Percentiles rank a stretch among this genome's conserved stretches.
phyloP scores from a whole-genome alignment of 2,888 invertebrate genomes.

The Rhagium mordax region DNA sequence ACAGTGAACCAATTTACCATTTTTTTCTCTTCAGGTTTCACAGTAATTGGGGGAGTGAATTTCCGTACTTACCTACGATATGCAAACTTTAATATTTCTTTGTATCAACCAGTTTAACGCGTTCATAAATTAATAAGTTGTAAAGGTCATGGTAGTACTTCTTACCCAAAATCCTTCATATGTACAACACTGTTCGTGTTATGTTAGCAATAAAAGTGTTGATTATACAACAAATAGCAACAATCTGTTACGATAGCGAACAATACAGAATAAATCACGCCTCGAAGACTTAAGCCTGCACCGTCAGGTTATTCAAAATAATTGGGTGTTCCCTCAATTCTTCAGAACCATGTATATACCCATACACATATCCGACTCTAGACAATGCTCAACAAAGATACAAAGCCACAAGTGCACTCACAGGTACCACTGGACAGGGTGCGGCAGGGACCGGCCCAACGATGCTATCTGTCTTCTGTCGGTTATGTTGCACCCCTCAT shows the following conservation, averaged over 20 bases:
- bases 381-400: slow-evolving; percentile 36
- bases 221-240: slow-evolving; percentile 3
- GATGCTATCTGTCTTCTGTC: slow-evolving; percentile 49
- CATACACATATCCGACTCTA: slow-evolving; percentile 22
- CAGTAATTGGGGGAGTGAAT: too few relatives aligned
- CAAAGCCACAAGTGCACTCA: slow-evolving; percentile 34
- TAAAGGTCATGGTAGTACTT: too few relatives aligned
- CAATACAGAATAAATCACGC: slow-evolving; percentile 33
- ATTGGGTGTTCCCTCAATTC: slow-evolving; percentile 31
- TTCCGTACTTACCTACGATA: too few relatives aligned
- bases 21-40: too few relatives aligned
- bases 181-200: neutral
- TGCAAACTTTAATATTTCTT: too few relatives aligned
- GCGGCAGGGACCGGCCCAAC: slow-evolving; percentile 44
- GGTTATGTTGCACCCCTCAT: slow-evolving; percentile 39
- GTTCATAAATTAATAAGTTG: too few relatives aligned
- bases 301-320: slow-evolving; percentile 34
- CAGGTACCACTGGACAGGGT: slow-evolving; percentile 47
- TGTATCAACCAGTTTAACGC: too few relatives aligned
- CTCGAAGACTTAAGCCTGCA: slow-evolving; percentile 22
- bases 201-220: neutral
- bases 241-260: slow-evolving; percentile 19
- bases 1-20: too few relatives aligned
- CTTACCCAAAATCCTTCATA: too few relatives aligned
- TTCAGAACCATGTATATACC: slow-evolving; percentile 6